A percentile compares a stretch with the other conserved stretches of the same genome.
Evolutionary conservation across 2,888 invertebrate genomes (phyloP).

Genomic region (Autographa gamma): DNA sequence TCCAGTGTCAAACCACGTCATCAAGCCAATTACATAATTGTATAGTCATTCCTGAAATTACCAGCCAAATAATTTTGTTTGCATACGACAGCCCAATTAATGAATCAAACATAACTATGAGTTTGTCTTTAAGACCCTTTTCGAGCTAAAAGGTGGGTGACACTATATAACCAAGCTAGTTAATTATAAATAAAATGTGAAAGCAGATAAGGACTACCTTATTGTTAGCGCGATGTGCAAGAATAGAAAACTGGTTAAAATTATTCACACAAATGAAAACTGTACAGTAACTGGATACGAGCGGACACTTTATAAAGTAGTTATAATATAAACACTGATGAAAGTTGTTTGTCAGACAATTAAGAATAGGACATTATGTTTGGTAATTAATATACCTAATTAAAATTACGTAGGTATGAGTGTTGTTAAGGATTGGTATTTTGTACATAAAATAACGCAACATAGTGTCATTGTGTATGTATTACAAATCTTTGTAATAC

Average conservation of each 20-base stretch:
- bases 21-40: no score
- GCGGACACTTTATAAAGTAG: conserved; percentile 26
- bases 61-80: background rate
- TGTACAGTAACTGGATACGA: conserved; percentile 34
- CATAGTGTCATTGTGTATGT: no score
- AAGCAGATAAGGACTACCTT: conserved; percentile 26
- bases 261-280: conserved; percentile 46
- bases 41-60: no score
- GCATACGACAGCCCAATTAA: background rate
- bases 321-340: conserved; percentile 20
- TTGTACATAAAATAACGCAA: no score
- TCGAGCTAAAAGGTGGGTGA: background rate
- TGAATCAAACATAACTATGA: background rate
- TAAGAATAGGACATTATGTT: background rate
- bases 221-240: conserved; percentile 28
- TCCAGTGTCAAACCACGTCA: no score
- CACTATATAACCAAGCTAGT: conserved; percentile 11
- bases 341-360: conserved; percentile 24
- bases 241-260: conserved; percentile 35
- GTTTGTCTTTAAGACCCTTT: no score
- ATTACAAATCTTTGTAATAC: no score
- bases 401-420: background rate
- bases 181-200: conserved; percentile 45
- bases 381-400: background rate
- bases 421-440: background rate